Evolutionary conservation across 2,113 vertebrate genomes (phyloP), one percentile per base, ranked within the genome.

Genomic region (Clarias gariepinus): DNA sequence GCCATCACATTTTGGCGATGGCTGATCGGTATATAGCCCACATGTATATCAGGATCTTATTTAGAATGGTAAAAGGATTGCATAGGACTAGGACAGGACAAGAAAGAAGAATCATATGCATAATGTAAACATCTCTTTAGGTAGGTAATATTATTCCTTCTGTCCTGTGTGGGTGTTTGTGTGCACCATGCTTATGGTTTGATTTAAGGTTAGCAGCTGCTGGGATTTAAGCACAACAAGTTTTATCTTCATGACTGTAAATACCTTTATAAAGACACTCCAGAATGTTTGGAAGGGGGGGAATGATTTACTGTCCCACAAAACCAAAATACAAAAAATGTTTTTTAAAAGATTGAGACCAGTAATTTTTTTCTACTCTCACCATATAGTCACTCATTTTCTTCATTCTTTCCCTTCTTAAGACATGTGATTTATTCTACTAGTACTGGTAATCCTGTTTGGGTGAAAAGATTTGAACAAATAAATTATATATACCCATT

Each of bases 191-290:
- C 25, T 30, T 58, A 19, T 83, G 36, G 53, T 61, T 36, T 79
- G 71, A 68, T 82, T 55, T 66, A 83, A 60, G 41, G 66, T 84
- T 55, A 84, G 63, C 41, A 30, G n/a, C 69, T 68, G 41, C 41
- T 68, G 41, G 53, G 41, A 66, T 52, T 52, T 47, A 82, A 82
- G 55, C 28, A 60, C 28, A 80, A 78, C 76, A 78, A 15, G 53
- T 87, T 82, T 87, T 36, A 47, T 33, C 69, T 73, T 30, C 28
- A 77, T 30, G 52, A 87, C 80, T 69, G 60, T 87, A 87, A 87
- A 87, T 84, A 71, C 74, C 25, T 78, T 71, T 41, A 28, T 68
- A 68, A 3, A 25, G 74, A 78, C 76, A 33, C 82, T 71, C 36
- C 74, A 84, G 86, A 53, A 68, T 15, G 7, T 57, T 52, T 30